Evolutionary conservation across 2,888 invertebrate species (phyloP), one percentile per base, ranked within the genome.

Genomic region (Poecilobothrus nobilitatus): DNA sequence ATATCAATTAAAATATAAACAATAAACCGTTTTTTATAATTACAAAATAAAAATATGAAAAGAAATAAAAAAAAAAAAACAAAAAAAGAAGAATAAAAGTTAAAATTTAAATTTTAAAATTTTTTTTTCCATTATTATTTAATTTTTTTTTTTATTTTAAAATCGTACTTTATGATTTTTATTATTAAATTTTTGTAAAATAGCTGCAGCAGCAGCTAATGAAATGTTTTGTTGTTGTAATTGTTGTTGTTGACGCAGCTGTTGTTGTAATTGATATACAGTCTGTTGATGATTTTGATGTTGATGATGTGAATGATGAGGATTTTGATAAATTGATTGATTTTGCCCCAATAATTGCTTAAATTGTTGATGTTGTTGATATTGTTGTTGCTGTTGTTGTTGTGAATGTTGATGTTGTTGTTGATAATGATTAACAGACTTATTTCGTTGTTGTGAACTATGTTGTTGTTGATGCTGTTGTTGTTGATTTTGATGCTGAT

Each of bases 361-460:
- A 27, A 27, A 27, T 15, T 18, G 70, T 64, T 68, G 44, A 68
- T 66, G 68, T 62, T 41, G 63, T 71, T 72, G 71, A 68, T 69
- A 72, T 71, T 71, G 71, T 44, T 68, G 71, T 63, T 69, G 62
- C 53, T 69, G 44, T 68, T 44, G 70, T 64, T 68, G 65, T 72
- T 72, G 67, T 67, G 69, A 67, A 62, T 69, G 41, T 68, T 70
- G 66, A 66, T 68, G 33, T 70, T 72, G 71, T 64, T 71, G 70
- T 65, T 67, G 66, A 65, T 67, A 66, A 33, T 18, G 66, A 7
- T 53, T 68, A 69, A n/a, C 67, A 67, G 66, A 69, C 71, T 69
- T 71, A 69, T 65, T 70, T n/a, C 63, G 63, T n/a, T 70, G 71
- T 65, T 5, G 67, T 53, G 27, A 4, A 27, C 5, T 27, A 5